A percentile compares a stretch with the other conserved stretches of the same genome.
Evolutionary conservation across 2,888 invertebrate genomes (phyloP).

Genomic region (Acrocyrtus sp.): DNA sequence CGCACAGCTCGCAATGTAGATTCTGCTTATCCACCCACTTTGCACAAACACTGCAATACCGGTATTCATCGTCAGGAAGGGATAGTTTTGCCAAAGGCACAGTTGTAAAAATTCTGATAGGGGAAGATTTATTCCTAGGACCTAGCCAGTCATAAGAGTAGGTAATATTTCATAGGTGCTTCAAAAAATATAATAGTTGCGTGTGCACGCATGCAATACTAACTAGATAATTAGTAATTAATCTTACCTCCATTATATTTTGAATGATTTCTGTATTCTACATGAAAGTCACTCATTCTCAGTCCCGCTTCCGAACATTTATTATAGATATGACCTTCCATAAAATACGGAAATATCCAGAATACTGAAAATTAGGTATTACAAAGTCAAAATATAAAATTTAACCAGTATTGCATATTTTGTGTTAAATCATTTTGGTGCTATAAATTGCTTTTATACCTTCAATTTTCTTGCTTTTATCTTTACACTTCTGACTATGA

Average conservation of each 20-base stretch:
- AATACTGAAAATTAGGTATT: slow-evolving; percentile 43
- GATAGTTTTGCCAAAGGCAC: slow-evolving; percentile 24
- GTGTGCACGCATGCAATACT: neutral
- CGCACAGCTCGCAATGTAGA: slow-evolving; percentile 42
- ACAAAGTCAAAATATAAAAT: too few species aligned
- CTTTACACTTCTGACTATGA: too few species aligned
- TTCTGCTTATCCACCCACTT: slow-evolving; percentile 47
- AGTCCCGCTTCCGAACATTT: slow-evolving; percentile 25
- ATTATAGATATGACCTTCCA: slow-evolving; percentile 52
- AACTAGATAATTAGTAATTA: neutral
- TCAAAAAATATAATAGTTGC: neutral
- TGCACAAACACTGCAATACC: slow-evolving; percentile 36
- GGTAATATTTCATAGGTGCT: too few species aligned
- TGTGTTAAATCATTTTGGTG: too few species aligned
- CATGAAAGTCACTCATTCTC: slow-evolving; percentile 48
- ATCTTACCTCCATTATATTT: slow-evolving; percentile 41
- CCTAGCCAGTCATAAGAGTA: neutral
- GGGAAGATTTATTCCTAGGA: slow-evolving; percentile 37
- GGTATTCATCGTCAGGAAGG: slow-evolving; percentile 29
- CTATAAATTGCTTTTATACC: too few species aligned
- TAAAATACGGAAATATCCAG: slow-evolving; percentile 54
- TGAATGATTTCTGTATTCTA: slow-evolving; percentile 49
- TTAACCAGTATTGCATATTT: too few species aligned
- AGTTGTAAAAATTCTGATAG: slow-evolving; percentile 48
- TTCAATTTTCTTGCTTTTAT: too few species aligned